phyloP scores from a whole-genome alignment of 2,113 vertebrate species.

The Trachemys scripta region DNA sequence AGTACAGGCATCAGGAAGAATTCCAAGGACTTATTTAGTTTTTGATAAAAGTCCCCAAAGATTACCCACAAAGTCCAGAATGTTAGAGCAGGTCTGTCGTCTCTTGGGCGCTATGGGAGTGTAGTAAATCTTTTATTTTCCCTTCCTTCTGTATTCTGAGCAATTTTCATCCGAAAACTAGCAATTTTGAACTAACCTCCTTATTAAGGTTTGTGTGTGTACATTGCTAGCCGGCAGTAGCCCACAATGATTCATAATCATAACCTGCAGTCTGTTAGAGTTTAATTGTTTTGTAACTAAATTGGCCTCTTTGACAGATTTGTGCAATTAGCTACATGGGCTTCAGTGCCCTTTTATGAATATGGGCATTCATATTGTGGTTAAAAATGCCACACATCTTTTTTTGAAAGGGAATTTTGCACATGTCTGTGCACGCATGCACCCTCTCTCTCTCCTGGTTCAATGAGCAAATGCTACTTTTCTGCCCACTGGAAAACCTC shows the following conservation, averaged over 20 bases:
- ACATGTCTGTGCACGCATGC: accelerated
- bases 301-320: not conserved
- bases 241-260: not conserved
- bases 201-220: not conserved
- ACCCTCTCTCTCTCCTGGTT: not conserved
- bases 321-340: accelerated
- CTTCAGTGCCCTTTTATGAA: accelerated
- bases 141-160: not conserved
- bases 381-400: not conserved
- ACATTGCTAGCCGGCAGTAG: not conserved
- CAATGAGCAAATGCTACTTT: accelerated
- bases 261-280: not conserved
- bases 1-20: accelerated
- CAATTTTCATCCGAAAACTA: not conserved
- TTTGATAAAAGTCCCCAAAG: not conserved
- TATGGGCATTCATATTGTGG: accelerated
- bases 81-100: not conserved
- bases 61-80: not conserved
- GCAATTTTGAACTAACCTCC: not conserved
- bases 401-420: not conserved
- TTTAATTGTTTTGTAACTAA: not conserved
- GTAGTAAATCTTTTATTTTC: not conserved
- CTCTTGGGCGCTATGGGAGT: accelerated
- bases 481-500: not conserved
- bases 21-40: not conserved